A percentile compares a stretch with the other conserved stretches of the same genome.
These are phyloP conservation scores for Drosophila dunni DNA, from an alignment of 1,140 invertebrate genomes.

Conservation along the genomic window DNA sequence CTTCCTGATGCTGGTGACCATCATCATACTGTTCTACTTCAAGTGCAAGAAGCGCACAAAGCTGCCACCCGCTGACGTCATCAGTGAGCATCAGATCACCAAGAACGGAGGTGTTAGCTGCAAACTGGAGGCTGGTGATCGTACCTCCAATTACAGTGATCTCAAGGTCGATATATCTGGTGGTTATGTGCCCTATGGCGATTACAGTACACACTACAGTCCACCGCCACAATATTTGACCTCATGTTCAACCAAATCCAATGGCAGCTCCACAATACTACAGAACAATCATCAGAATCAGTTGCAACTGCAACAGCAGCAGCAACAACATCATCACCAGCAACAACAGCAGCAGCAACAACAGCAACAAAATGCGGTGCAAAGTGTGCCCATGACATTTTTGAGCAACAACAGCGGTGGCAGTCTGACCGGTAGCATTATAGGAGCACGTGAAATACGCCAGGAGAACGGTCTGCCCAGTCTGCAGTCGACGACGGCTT, in stretches of 20 bases:
- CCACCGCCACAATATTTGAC: constrained; percentile 87
- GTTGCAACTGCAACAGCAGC: constrained; percentile 74
- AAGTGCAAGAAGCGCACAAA: constrained; percentile 79
- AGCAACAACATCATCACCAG: constrained; percentile 60
- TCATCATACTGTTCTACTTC: constrained; percentile 75
- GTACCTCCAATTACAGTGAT: constrained; percentile 96
- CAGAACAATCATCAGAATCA: constrained; percentile 83
- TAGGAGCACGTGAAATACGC: constrained; percentile 76
- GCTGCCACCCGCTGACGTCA: constrained; percentile 82
- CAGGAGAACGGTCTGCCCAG: constrained; percentile 82
- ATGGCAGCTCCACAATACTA: constrained; percentile 77
- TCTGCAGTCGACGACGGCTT: constrained; percentile 78
- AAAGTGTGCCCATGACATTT: constrained; percentile 80
- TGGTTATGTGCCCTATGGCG: constrained; percentile 95
- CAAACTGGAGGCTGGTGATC: constrained; percentile 89
- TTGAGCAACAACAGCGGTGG: constrained; percentile 75
- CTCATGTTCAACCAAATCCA: constrained; percentile 80
- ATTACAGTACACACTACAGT: constrained; percentile 92
- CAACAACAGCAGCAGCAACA: constrained; percentile 51
- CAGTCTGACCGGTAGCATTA: constrained; percentile 81
- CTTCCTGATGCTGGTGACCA: constrained; percentile 70
- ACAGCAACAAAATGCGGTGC: constrained; percentile 35
- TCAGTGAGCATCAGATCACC: constrained; percentile 81
- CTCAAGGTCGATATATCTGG: constrained; percentile 95
- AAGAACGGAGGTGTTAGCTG: constrained; percentile 78